Evolutionary conservation across 1,140 invertebrate genomes (phyloP).

Genomic region (Heliconius hermathena): DNA sequence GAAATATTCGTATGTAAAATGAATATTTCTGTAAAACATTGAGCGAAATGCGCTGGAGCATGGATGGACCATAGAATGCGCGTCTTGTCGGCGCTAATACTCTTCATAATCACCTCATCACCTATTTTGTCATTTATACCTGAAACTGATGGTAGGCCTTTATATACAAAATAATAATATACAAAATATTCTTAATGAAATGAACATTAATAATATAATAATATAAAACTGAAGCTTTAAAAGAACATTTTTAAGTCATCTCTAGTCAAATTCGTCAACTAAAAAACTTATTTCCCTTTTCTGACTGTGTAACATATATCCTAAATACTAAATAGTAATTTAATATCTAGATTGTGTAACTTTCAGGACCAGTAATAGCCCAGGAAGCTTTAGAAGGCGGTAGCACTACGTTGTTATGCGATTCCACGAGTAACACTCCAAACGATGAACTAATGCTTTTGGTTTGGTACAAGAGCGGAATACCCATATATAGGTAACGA

Average conservation of each 20-base stretch:
- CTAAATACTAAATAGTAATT: background rate
- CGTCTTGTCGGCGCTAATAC: constrained; percentile 62
- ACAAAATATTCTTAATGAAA: too few species aligned
- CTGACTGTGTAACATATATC: background rate
- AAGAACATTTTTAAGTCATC: background rate
- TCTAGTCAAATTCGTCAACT: background rate
- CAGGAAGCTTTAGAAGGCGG: constrained; percentile 85
- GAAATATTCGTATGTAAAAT: constrained; percentile 16
- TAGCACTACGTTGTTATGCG: constrained; percentile 85
- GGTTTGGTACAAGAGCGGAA: constrained; percentile 87
- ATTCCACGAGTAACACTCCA: constrained; percentile 75
- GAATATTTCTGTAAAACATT: constrained; percentile 41
- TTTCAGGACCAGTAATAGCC: constrained; percentile 79
- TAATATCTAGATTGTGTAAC: constrained; percentile 20
- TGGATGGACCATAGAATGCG: constrained; percentile 77
- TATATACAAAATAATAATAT: background rate
- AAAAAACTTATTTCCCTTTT: background rate
- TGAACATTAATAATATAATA: too few species aligned
- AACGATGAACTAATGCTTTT: constrained; percentile 86
- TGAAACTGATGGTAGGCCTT: constrained; percentile 63
- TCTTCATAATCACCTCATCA: constrained; percentile 55
- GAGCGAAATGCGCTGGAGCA: constrained; percentile 55
- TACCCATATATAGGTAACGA: constrained; percentile 81
- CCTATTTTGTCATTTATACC: constrained; percentile 58
- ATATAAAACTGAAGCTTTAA: too few species aligned